Evolutionary conservation across 1,140 invertebrate species (phyloP), one percentile per base, ranked within the genome.

Genomic region (Tetramorium alpestre): DNA sequence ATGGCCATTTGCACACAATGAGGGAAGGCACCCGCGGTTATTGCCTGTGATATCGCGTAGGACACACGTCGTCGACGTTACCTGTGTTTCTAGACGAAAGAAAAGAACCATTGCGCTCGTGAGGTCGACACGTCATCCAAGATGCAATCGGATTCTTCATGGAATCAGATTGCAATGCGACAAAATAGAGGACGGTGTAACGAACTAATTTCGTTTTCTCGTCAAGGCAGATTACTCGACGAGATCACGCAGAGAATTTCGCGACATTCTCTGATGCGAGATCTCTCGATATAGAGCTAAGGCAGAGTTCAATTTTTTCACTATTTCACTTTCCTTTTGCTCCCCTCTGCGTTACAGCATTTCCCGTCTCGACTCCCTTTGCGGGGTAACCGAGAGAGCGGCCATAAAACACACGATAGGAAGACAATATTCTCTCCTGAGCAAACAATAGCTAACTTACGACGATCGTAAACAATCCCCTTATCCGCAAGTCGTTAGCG

Each of bases 391-490:
- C 87, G 51, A 65, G 58, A 85, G 86, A 80, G 49, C 69, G 73
- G 75, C 67, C 88, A 80, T 90, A 90, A 89, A 90, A 54, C 88
- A 89, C 76, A 85, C 86, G 89, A 89, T 89, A 90, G 86, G 84
- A 86, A 90, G 89, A 90, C 88, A 90, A 90, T 90, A 90, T 89
- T 89, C 86, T 87, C 86, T 85, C n/a, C 54, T 85, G 88, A 60
- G 80, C 89, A 89, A 89, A 90, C 89, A 89, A 90, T 90, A 58
- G 89, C 89, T 89, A 87, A 89, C 89, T 90, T 90, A 90, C 88
- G 75, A 73, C 78, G 78, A 89, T 89, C 89, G 85, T 90, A 90
- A 90, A 90, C 88, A 90, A 89, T 90, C 69, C 62, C 67, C 88
- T 87, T 90, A 90, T 90, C 88, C 88, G 69, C 89, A 87, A 67